Evolutionary conservation across 2,888 invertebrate species (phyloP).

Genomic region (Eumerus sabulonum): DNA sequence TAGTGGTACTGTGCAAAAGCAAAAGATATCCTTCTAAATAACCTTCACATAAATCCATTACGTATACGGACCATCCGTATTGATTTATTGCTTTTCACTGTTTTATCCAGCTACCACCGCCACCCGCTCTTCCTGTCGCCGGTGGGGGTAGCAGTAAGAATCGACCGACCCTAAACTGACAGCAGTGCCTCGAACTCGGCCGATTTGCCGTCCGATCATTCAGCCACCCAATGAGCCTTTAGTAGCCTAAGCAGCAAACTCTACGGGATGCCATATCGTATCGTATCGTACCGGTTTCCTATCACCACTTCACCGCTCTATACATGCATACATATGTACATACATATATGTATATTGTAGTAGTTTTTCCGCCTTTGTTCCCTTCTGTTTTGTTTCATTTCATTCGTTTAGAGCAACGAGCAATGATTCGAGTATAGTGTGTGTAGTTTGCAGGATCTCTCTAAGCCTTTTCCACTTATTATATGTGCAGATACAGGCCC

Average conservation of each 20-base stretch:
- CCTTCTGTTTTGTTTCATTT: too few relatives aligned
- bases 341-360: constrained; percentile 11
- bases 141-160: too few relatives aligned
- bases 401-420: constrained; percentile 24
- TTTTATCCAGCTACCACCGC: constrained; percentile 65
- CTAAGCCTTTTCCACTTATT: constrained; percentile 62
- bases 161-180: constrained; percentile 59
- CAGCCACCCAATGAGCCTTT: constrained; percentile 18
- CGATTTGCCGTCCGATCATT: constrained; percentile 29
- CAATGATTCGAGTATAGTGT: constrained; percentile 51
- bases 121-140: constrained; percentile 24
- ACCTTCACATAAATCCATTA: constrained; percentile 69
- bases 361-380: constrained; percentile 60
- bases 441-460: constrained; percentile 23
- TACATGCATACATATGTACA: too few relatives aligned
- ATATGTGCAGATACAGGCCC: too few relatives aligned
- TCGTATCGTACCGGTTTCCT: too few relatives aligned
- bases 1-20: constrained; percentile 66
- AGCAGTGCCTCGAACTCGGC: constrained; percentile 54
- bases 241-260: constrained; percentile 1
- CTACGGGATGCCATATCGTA: constrained; percentile 26
- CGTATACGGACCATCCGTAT: constrained; percentile 71
- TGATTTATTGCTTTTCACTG: constrained; percentile 73
- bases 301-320: constrained; percentile 39
- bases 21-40: constrained; percentile 69